These are phyloP conservation scores for Cynocephalus volans DNA, from an alignment of 2,113 vertebrate genomes.

Conservation along the genomic window DNA sequence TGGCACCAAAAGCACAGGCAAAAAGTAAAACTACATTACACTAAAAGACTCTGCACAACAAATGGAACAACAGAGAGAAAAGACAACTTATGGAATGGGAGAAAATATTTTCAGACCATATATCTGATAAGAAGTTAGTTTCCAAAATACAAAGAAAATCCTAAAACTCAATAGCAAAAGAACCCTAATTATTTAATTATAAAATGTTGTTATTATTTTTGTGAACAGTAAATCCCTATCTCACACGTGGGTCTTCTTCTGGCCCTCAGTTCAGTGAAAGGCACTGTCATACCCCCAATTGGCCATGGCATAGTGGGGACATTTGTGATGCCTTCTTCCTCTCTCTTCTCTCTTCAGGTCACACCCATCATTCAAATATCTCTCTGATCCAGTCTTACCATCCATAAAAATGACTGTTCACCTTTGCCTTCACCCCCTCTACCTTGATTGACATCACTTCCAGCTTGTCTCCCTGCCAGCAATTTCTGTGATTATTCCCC, in stretches of 20 bases:
- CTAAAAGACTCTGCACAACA: background rate
- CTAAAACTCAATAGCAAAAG: background rate
- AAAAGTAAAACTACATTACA: background rate
- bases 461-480: background rate
- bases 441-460: background rate
- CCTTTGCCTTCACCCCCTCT: background rate
- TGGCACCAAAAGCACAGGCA: background rate
- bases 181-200: too few relatives aligned
- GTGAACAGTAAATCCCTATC: background rate
- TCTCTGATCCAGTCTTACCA: background rate
- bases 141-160: background rate
- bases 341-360: background rate
- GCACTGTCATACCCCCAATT: background rate
- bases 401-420: background rate
- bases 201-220: background rate
- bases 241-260: background rate
- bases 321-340: background rate
- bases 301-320: rapidly evolving
- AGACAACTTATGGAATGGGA: background rate
- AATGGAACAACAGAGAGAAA: background rate
- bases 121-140: background rate
- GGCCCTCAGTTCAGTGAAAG: background rate
- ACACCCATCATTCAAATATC: background rate
- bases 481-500: background rate
- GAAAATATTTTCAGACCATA: background rate